A percentile compares a stretch with the other conserved stretches of the same genome.
These are phyloP conservation scores for Ceratitis capitata DNA, from an alignment of 1,140 invertebrate genomes.

Conservation along the genomic window DNA sequence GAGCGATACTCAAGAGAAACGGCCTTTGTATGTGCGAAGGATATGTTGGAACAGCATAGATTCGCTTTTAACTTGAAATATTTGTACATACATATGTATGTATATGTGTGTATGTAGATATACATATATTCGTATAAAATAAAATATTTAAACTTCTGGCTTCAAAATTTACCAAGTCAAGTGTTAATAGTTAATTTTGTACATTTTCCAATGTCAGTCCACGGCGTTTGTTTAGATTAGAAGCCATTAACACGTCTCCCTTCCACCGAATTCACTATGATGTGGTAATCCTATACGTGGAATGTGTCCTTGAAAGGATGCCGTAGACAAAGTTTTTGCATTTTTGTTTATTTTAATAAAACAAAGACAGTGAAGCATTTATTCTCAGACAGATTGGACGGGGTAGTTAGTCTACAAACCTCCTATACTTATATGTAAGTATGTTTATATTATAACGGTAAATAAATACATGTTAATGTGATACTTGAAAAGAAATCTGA, in stretches of 20 bases:
- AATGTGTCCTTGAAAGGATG: constrained; percentile 13
- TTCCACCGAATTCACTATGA: background rate
- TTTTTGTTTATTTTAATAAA: background rate
- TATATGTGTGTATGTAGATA: background rate
- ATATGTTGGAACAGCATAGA: background rate
- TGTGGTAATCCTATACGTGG: background rate
- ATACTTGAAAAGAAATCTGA: too few relatives aligned
- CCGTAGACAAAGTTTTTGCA: background rate
- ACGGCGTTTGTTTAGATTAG: background rate
- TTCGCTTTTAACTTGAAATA: background rate
- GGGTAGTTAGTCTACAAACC: background rate
- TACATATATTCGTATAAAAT: too few relatives aligned
- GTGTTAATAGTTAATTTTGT: background rate
- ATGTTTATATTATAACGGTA: too few relatives aligned
- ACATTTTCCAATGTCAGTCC: background rate
- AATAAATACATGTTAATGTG: too few relatives aligned
- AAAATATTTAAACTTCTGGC: background rate
- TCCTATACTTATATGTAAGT: too few relatives aligned
- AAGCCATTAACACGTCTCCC: background rate
- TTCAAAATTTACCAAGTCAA: background rate
- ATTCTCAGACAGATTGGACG: background rate
- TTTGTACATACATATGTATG: background rate
- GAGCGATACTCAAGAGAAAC: background rate
- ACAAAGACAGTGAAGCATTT: background rate
- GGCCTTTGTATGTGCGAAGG: background rate